Conservation (phyloP, 2,888 invertebrate genomes). For the Cantharis lateralis region DNA sequence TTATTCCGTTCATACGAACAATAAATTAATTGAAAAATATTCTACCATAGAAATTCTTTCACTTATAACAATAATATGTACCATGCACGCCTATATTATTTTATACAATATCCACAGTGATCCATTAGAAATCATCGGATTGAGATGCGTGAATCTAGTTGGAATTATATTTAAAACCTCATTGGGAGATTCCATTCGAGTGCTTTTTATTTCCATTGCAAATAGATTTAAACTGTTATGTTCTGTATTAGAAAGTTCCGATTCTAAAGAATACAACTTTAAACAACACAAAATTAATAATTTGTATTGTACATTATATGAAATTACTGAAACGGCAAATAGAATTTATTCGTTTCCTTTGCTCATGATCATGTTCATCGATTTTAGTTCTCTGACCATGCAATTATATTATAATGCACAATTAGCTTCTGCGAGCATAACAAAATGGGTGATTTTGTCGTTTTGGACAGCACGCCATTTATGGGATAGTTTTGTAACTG, state of each 20-base stretch:
- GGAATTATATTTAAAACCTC: not conserved
- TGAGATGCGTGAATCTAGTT: not conserved
- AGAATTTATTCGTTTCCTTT: not conserved
- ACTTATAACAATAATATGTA: not conserved
- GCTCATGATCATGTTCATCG: not conserved
- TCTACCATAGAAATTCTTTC: not conserved
- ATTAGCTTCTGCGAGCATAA: not conserved
- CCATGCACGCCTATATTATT: not conserved
- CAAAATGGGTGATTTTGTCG: not conserved
- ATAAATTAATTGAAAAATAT: not conserved
- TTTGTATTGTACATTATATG: not conserved
- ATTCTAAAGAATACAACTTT: not conserved
- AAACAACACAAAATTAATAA: not conserved
- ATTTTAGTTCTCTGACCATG: not conserved
- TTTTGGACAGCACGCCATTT: not conserved
- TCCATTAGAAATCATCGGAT: not conserved
- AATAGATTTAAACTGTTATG: not conserved
- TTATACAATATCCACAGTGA: not conserved
- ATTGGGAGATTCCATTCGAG: not conserved
- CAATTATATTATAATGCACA: not conserved
- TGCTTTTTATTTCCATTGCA: not conserved
- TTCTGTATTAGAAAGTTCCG: not conserved
- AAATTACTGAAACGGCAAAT: not conserved
- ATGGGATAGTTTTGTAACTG: not conserved
- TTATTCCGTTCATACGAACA: not conserved